Evolutionary conservation across 2,797 vertebrate genomes (phyloP), one percentile per base, ranked within the genome.

Genomic region (Falco biarmicus): DNA sequence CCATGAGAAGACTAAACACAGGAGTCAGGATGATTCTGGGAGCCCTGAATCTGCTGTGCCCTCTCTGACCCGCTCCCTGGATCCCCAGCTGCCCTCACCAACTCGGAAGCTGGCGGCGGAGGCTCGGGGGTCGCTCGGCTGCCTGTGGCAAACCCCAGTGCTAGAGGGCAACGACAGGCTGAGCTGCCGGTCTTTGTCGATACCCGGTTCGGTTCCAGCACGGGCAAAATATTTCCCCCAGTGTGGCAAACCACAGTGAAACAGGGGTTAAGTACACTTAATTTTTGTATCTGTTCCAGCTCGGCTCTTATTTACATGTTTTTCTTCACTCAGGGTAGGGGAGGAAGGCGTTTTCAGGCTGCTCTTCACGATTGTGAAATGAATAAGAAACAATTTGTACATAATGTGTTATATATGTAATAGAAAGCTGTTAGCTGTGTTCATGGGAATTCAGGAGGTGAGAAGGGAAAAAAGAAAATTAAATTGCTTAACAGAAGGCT

Each of bases 1-100:
- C 31, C 15, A 2, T 1, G 31, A 11, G 20, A 25, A 60, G 47
- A 14, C 28, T 10, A 4, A 71, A 41, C 11, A 3, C 6, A 0
- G 0, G 2, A 4, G 31, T 22, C 11, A 4, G 0, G 15, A 16
- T 1, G 5, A 17, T 7, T 34, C 50, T 2, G 20, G 65, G 29
- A 29, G 29, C 57, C n/a, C 56, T 2, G 2, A 25, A 11, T 11
- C 28, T 11, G 3, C 7, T 0, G 7, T 9, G 16, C 7, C 6
- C 12, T 2, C 64, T 61, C 18, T 3, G 39, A 51, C 9, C 45
- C 11, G 54, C 47, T 11, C 28, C 45, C 26, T 4, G 61, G 41
- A 19, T 13, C 24, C 41, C 41, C 10, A 2, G 24, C 69, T 29
- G 41, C 81, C 15, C 19, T 11, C 34, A 11, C 11, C 18, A 7